Evolutionary conservation across 2,797 vertebrate genomes (phyloP).

Genomic region (Characodon lateralis): DNA sequence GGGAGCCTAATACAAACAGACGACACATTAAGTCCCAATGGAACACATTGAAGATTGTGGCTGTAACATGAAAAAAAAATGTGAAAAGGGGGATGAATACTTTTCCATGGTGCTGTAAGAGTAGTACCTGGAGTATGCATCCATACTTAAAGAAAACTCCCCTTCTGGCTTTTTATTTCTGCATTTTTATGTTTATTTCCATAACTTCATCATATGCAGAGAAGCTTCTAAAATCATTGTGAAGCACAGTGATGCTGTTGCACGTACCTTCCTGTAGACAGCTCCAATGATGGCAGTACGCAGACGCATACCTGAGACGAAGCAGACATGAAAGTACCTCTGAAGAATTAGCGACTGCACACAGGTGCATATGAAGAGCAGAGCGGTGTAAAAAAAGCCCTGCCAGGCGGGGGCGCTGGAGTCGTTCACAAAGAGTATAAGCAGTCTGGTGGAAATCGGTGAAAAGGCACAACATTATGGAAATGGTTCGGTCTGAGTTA

Average conservation of each 20-base stretch:
- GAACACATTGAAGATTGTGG: no score
- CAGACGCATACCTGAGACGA: slow-evolving; percentile 94
- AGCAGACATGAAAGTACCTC: slow-evolving; percentile 97
- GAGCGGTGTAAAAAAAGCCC: slow-evolving; percentile 89
- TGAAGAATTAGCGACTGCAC: slow-evolving; percentile 93
- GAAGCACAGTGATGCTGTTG: background rate
- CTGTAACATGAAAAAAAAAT: no score
- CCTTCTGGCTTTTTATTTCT: no score
- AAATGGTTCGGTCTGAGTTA: background rate
- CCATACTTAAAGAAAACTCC: background rate
- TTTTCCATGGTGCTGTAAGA: no score
- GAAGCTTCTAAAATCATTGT: background rate
- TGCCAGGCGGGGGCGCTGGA: slow-evolving; percentile 88
- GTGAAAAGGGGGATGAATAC: no score
- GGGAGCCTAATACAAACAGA: no score
- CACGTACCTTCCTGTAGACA: slow-evolving; percentile 91
- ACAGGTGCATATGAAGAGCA: slow-evolving; percentile 89
- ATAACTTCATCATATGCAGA: background rate
- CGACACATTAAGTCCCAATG: no score
- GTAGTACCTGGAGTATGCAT: background rate
- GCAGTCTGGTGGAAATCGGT: slow-evolving; percentile 76
- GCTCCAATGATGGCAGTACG: slow-evolving; percentile 92
- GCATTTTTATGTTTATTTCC: background rate
- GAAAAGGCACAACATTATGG: background rate
- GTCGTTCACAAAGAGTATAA: slow-evolving; percentile 89